A percentile compares a stretch with the other conserved stretches of the same genome.
These are phyloP conservation scores for Irena cyanogastra DNA, from an alignment of 2,113 vertebrate species.

Conservation along the genomic window DNA sequence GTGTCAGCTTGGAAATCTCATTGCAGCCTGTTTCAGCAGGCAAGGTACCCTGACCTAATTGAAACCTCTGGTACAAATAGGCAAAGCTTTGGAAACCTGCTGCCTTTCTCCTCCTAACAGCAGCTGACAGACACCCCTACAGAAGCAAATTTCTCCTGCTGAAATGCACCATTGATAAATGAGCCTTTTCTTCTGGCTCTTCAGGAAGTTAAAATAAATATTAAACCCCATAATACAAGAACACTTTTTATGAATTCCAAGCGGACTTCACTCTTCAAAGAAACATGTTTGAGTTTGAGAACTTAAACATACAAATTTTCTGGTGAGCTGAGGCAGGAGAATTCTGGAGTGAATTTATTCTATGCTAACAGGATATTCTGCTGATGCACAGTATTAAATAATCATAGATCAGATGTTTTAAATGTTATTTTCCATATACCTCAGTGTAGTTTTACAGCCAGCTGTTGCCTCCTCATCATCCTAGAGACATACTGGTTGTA, in stretches of 20 bases:
- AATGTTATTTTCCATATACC: not conserved
- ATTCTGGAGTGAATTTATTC: not conserved
- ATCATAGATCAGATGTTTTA: not conserved
- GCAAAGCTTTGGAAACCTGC: not conserved
- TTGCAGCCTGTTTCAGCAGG: not conserved
- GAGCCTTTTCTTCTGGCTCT: not conserved
- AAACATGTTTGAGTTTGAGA: constrained; percentile 3
- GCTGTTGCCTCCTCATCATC: not conserved
- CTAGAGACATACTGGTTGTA: not conserved
- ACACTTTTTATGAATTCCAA: not conserved
- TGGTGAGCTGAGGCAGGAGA: not conserved
- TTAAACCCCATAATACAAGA: not conserved
- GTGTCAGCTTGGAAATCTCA: not conserved
- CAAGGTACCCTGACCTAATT: not conserved
- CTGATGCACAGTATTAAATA: not conserved
- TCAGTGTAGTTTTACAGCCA: not conserved
- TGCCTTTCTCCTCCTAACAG: not conserved
- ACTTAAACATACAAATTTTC: not conserved
- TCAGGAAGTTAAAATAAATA: constrained; percentile 22
- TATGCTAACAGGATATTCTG: not conserved
- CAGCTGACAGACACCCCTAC: not conserved
- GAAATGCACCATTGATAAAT: constrained; percentile 17
- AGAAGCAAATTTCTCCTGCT: not conserved
- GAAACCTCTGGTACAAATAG: not conserved
- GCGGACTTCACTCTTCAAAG: not conserved